phyloP scores from a whole-genome alignment of 2,888 invertebrate species.

The Atrina japonica region DNA sequence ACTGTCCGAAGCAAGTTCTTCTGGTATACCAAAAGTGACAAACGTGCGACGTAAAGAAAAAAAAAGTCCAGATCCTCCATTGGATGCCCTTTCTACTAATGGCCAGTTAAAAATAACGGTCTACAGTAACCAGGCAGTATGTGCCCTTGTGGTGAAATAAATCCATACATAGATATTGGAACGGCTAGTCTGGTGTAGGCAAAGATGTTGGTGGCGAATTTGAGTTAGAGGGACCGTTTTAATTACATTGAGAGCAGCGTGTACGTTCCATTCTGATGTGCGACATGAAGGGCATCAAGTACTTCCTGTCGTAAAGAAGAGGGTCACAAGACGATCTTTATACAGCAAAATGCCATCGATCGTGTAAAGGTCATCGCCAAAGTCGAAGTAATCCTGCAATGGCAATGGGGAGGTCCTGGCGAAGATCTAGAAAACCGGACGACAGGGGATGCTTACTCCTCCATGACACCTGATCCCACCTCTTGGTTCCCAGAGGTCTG shows the following conservation, averaged over 20 bases:
- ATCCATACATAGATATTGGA: conserved; percentile 43
- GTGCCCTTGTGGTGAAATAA: not conserved
- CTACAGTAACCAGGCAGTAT: conserved; percentile 6
- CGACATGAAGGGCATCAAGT: conserved; percentile 54
- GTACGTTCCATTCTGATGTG: conserved; percentile 65
- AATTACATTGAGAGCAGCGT: conserved; percentile 48
- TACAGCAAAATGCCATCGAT: conserved; percentile 51
- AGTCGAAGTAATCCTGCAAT: conserved; percentile 37
- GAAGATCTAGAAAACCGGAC: too few species aligned
- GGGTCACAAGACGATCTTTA: conserved; percentile 56
- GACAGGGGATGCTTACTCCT: too few species aligned
- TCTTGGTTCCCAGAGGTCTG: too few species aligned
- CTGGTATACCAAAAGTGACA: conserved; percentile 54
- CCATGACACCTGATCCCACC: too few species aligned
- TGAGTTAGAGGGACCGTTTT: conserved; percentile 54
- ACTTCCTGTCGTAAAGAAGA: conserved; percentile 47
- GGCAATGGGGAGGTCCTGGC: too few species aligned
- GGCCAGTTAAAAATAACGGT: conserved; percentile 21
- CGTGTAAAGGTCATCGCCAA: conserved; percentile 35
- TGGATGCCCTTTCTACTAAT: not conserved
- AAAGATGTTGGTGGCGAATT: conserved; percentile 52
- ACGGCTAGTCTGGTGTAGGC: conserved; percentile 39
- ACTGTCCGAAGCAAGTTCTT: conserved; percentile 50
- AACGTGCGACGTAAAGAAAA: conserved; percentile 42
- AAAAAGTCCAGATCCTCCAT: conserved; percentile 39